These are phyloP conservation scores for Virgularia gustaviana DNA, from an alignment of 92 coral and sea anemone genomes.

Conservation along the genomic window DNA sequence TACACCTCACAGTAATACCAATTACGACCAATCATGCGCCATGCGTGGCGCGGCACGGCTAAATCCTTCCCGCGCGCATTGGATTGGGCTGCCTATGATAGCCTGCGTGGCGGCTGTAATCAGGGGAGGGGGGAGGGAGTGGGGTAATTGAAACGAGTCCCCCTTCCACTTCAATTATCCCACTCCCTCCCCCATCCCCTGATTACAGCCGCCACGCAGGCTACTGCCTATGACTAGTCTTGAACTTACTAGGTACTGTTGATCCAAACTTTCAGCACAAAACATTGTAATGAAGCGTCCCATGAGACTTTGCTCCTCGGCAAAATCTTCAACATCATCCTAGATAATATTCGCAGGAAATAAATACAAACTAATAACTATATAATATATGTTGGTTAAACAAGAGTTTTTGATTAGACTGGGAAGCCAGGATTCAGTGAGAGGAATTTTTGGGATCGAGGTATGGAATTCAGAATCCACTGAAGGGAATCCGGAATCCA, in stretches of 20 bases:
- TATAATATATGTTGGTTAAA: not conserved
- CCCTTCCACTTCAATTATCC: too few relatives aligned
- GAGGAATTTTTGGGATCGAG: not conserved
- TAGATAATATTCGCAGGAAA: slow-evolving; percentile 8
- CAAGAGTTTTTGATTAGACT: not conserved
- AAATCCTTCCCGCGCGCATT: too few relatives aligned
- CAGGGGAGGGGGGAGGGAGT: too few relatives aligned
- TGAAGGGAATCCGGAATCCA: too few relatives aligned
- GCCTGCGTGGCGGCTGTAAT: too few relatives aligned
- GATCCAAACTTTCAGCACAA: slow-evolving; percentile 84
- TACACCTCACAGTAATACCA: too few relatives aligned
- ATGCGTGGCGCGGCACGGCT: too few relatives aligned
- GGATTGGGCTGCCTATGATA: too few relatives aligned
- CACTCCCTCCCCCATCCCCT: too few relatives aligned
- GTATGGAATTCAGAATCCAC: not conserved
- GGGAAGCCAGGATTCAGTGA: not conserved
- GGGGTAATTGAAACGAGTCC: not conserved
- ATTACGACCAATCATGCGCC: too few relatives aligned
- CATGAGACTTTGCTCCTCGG: slow-evolving; percentile 93
- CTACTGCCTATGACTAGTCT: too few relatives aligned
- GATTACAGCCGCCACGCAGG: too few relatives aligned
- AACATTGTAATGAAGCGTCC: slow-evolving; percentile 88
- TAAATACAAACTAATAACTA: not conserved
- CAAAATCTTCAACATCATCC: slow-evolving; percentile 98
- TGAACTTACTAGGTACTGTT: slow-evolving; percentile 83